Percentiles rank a stretch among this genome's conserved stretches.
These are phyloP conservation scores for Corythornis madagascariensis DNA, from an alignment of 2,113 vertebrate genomes.

Conservation along the genomic window DNA sequence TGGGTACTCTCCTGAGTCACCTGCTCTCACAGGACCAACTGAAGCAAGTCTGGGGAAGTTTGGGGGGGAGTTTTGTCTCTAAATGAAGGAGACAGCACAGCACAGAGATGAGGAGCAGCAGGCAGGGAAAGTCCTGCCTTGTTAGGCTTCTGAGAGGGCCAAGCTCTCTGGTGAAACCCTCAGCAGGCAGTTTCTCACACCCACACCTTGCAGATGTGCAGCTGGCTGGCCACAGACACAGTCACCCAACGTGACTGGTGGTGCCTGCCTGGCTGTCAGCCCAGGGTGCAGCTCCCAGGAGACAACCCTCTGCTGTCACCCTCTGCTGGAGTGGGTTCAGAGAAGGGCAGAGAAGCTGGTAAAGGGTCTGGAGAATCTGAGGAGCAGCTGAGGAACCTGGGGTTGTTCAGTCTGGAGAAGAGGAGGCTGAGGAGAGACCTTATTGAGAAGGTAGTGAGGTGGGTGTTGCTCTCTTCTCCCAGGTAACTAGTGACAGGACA, in stretches of 20 bases:
- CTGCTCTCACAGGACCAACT: neutral
- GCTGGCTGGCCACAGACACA: neutral
- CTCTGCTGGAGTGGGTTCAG: too few species aligned
- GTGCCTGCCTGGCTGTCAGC: neutral
- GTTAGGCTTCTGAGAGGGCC: accelerated
- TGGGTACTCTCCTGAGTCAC: neutral
- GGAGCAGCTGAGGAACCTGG: too few species aligned
- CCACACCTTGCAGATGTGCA: neutral
- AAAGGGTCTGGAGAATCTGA: too few species aligned
- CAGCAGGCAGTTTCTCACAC: neutral
- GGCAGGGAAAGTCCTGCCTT: neutral
- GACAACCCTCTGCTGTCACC: neutral
- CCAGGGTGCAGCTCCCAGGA: neutral
- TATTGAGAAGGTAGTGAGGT: too few species aligned
- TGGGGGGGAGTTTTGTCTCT: neutral
- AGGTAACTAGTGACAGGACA: too few species aligned
- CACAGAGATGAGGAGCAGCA: neutral
- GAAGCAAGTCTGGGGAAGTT: neutral
- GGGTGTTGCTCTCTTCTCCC: too few species aligned
- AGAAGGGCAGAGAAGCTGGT: too few species aligned
- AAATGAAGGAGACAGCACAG: neutral
- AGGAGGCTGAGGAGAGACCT: too few species aligned
- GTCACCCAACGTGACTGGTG: accelerated
- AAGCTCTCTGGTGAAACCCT: neutral
- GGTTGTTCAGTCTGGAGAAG: too few species aligned